Evolutionary conservation across 2,888 invertebrate species (phyloP).

Genomic region (Epistrophella euchroma): DNA sequence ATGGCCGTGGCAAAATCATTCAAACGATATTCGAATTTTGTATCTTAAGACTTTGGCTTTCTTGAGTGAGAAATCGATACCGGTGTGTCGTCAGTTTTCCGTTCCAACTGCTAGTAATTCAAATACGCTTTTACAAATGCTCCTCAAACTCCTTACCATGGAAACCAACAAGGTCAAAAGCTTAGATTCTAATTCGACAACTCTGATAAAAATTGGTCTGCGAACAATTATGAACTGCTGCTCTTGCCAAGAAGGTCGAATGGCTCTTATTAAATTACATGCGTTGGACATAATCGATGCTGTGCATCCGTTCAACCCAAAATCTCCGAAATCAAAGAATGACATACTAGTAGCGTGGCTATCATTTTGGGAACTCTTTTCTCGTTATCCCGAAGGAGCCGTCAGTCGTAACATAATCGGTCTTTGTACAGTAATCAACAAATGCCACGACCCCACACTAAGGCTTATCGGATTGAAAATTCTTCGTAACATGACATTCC

Average conservation of each 20-base stretch:
- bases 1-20: conserved; percentile 82
- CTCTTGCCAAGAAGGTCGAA: conserved; percentile 81
- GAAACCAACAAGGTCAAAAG: conserved; percentile 80
- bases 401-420: conserved; percentile 79
- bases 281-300: conserved; percentile 80
- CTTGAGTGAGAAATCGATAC: conserved; percentile 81
- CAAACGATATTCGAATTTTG: conserved; percentile 78
- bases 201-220: conserved; percentile 78
- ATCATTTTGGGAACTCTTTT: conserved; percentile 81
- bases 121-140: conserved; percentile 80
- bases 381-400: conserved; percentile 81
- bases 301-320: conserved; percentile 79
- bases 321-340: conserved; percentile 78
- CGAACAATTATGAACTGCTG: conserved; percentile 82
- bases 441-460: conserved; percentile 70
- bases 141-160: conserved; percentile 78
- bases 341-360: conserved; percentile 80
- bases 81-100: conserved; percentile 81
- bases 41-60: conserved; percentile 79
- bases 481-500: conserved; percentile 82
- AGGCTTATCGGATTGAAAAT: conserved; percentile 80
- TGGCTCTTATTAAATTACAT: conserved; percentile 80
- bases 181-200: conserved; percentile 71
- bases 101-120: conserved; percentile 77
- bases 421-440: conserved; percentile 78